A percentile compares a stretch with the other conserved stretches of the same genome.
These are phyloP conservation scores for Auanema sp. DNA, from an alignment of 2,888 invertebrate genomes.

Conservation along the genomic window DNA sequence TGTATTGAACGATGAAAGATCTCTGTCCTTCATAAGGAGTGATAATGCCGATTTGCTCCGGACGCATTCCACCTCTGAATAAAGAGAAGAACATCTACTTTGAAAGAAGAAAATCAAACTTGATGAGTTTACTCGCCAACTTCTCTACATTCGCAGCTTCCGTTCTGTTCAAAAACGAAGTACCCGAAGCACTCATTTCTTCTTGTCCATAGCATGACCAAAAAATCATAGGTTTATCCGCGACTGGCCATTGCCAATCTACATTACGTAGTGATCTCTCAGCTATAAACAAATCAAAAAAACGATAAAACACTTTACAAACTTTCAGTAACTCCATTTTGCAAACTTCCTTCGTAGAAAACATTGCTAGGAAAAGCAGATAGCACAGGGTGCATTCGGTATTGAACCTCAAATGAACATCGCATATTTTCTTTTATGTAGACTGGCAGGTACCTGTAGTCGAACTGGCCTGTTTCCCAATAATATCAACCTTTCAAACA, in stretches of 20 bases:
- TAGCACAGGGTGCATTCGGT: constrained; percentile 97
- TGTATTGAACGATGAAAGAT: constrained; percentile 92
- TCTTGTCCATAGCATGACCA: constrained; percentile 93
- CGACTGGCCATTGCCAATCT: constrained; percentile 96
- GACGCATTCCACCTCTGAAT: constrained; percentile 88
- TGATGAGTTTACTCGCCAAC: constrained; percentile 78
- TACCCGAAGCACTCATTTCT: constrained; percentile 97
- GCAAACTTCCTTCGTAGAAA: constrained; percentile 97
- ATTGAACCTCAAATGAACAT: constrained; percentile 80
- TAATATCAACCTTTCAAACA: constrained; percentile 94
- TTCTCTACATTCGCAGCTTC: constrained; percentile 99
- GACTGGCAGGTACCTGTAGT: constrained; percentile 74
- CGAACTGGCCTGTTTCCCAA: constrained; percentile 94
- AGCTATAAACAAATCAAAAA: constrained; percentile 68
- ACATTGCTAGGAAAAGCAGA: constrained; percentile 97
- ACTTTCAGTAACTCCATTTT: constrained; percentile 93
- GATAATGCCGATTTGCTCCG: constrained; percentile 93
- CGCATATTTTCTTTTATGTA: no score
- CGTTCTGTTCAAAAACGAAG: constrained; percentile 94
- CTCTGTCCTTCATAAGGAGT: constrained; percentile 97
- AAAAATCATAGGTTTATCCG: constrained; percentile 97
- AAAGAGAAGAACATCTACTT: not conserved
- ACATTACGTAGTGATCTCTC: constrained; percentile 85
- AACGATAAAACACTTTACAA: constrained; percentile 28
- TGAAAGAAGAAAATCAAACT: constrained; percentile 16